Conservation (phyloP, 1,140 invertebrate genomes). For the Zaprionus tsacasi region DNA sequence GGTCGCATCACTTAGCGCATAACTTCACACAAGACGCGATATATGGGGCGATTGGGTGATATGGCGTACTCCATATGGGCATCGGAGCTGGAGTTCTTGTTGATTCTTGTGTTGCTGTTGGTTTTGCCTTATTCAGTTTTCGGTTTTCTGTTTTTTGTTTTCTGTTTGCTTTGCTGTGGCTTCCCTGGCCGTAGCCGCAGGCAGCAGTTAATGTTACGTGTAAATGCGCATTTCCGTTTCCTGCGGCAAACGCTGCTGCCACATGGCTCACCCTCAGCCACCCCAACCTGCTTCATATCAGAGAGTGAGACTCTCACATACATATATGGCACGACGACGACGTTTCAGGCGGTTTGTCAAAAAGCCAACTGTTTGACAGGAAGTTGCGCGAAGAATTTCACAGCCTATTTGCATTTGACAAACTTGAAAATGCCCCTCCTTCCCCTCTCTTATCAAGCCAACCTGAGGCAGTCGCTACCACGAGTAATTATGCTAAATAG, state of each 20-base stretch:
- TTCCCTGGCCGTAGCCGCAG: slow-evolving; percentile 42
- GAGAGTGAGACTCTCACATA: too few species aligned
- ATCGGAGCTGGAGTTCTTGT: slow-evolving; percentile 13
- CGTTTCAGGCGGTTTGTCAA: slow-evolving; percentile 59
- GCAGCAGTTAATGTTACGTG: slow-evolving; percentile 80
- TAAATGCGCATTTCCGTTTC: slow-evolving; percentile 81
- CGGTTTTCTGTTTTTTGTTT: slow-evolving; percentile 61
- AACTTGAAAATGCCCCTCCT: slow-evolving; percentile 8
- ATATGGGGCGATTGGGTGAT: slow-evolving; percentile 13
- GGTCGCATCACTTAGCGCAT: slow-evolving; percentile 67
- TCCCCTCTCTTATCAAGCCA: background rate
- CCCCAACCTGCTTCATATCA: background rate
- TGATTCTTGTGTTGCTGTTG: slow-evolving; percentile 66
- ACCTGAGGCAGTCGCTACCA: slow-evolving; percentile 2
- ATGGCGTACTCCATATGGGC: background rate
- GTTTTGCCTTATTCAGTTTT: slow-evolving; percentile 73
- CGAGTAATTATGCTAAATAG: slow-evolving; percentile 41
- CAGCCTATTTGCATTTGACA: slow-evolving; percentile 61
- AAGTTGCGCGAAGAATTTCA: slow-evolving; percentile 63
- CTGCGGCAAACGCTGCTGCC: slow-evolving; percentile 47
- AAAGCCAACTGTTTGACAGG: slow-evolving; percentile 77
- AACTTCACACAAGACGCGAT: slow-evolving; percentile 50
- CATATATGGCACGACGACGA: slow-evolving; percentile 39
- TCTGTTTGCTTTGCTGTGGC: slow-evolving; percentile 67
- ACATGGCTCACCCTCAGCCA: slow-evolving; percentile 3